Evolutionary conservation across 2,113 vertebrate genomes (phyloP), one percentile per base, ranked within the genome.

Genomic region (Pedionomus torquatus): DNA sequence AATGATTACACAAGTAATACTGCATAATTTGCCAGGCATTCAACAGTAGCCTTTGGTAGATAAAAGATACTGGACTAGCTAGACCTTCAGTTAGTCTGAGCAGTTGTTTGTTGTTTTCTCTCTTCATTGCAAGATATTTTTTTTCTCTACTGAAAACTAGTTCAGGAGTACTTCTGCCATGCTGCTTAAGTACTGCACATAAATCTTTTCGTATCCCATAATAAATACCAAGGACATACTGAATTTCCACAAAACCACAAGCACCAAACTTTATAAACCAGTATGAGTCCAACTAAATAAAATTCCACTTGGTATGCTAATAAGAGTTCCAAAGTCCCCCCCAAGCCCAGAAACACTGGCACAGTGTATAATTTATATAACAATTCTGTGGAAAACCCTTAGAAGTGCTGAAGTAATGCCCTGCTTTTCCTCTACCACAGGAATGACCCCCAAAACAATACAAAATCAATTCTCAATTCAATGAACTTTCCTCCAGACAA

Each of bases 161-260:
- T 70, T 84, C 35, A 70, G 46, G 46, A 80, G 18, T 64, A 49
- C 61, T 94, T 86, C 64, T 95, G 64, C 35, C 88, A 66, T 81
- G 33, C 55, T 95, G 48, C 64, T 78, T 83, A 83, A 82, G 51
- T 71, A 70, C 31, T 69, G 46, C 83, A 70, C 37, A 86, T 70
- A 93, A 83, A 91, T 65, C 54, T 95, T 75, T 76, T 44, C 51
- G 65, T 82, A 76, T 83, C 55, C 48, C 43, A 31, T 41, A 89
- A 95, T 49, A 76, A 95, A 80, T 87, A 87, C 19, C 26, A 64
- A 91, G 49, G 21, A 79, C 71, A 63, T 43, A 74, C n/a, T 87
- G 77, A 91, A 87, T 92, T 91, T 92, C 79, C 93, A 87, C 31
- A 94, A 94, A 95, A 66, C 58, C 68, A 31, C 89, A 83, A 85